Conservation (phyloP, 2,797 vertebrate genomes). For the Sparidentex hasta region DNA sequence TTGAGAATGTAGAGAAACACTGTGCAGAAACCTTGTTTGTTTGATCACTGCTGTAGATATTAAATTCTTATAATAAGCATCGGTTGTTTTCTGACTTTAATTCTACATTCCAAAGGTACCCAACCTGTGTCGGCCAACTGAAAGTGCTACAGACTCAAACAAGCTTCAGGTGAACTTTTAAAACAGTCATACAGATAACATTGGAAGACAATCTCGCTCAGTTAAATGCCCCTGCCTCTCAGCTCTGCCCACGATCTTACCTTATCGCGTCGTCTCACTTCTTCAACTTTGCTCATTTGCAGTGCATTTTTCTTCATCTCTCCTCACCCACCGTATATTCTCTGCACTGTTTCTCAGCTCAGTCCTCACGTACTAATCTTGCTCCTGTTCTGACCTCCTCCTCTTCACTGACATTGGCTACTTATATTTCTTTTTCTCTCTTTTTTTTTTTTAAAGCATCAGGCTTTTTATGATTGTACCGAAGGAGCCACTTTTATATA, state of each 20-base stretch:
- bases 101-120: neutral
- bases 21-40: neutral
- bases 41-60: too few species aligned
- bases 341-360: constrained; percentile 8
- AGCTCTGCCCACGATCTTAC: constrained; percentile 15
- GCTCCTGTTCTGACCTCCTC: constrained; percentile 6
- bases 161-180: constrained; percentile 1
- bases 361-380: neutral
- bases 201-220: neutral
- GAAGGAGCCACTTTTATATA: neutral
- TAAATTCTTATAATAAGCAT: too few species aligned
- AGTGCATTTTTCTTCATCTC: constrained; percentile 29
- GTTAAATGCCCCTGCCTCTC: constrained; percentile 9
- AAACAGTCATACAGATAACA: neutral
- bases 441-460: neutral
- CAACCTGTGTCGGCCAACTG: neutral
- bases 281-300: constrained; percentile 21
- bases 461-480: neutral
- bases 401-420: neutral
- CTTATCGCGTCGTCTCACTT: constrained; percentile 33
- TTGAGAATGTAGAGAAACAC: neutral
- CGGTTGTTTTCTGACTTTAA: neutral
- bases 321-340: constrained; percentile 1
- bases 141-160: neutral
- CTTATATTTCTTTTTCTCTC: neutral